phyloP scores from a whole-genome alignment of 2,113 vertebrate genomes.

The Tragelaphus scriptus region DNA sequence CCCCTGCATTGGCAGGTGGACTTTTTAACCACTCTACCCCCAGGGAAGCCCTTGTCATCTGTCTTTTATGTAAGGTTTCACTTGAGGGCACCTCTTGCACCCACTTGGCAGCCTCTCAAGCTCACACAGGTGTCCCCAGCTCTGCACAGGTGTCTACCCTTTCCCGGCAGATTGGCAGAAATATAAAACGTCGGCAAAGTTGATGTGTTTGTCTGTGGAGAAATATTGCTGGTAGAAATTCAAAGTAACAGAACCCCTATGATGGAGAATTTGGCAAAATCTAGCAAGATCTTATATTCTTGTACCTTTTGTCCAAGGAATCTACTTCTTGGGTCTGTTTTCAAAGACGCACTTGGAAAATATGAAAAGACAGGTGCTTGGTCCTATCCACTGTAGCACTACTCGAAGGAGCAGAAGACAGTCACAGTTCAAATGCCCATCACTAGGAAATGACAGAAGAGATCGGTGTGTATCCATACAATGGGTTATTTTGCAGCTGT shows the following conservation, averaged over 20 bases:
- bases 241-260: no score
- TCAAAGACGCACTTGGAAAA: not conserved
- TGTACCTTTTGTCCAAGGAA: not conserved
- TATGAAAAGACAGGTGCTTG: accelerated
- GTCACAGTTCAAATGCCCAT: accelerated
- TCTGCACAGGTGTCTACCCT: accelerated
- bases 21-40: not conserved
- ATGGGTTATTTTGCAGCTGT: not conserved
- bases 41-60: not conserved
- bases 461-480: accelerated
- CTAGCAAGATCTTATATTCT: not conserved
- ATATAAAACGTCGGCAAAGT: accelerated
- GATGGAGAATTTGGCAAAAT: not conserved
- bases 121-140: not conserved
- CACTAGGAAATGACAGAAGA: accelerated
- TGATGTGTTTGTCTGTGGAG: no score
- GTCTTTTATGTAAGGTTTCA: no score
- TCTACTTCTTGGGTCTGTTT: not conserved
- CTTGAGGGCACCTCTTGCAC: accelerated
- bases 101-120: no score
- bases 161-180: not conserved
- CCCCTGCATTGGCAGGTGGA: not conserved
- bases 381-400: accelerated
- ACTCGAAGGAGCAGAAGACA: accelerated
- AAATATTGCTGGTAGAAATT: not conserved